These are phyloP conservation scores for Lasius platythorax DNA, from an alignment of 2,888 invertebrate genomes.

Conservation along the genomic window DNA sequence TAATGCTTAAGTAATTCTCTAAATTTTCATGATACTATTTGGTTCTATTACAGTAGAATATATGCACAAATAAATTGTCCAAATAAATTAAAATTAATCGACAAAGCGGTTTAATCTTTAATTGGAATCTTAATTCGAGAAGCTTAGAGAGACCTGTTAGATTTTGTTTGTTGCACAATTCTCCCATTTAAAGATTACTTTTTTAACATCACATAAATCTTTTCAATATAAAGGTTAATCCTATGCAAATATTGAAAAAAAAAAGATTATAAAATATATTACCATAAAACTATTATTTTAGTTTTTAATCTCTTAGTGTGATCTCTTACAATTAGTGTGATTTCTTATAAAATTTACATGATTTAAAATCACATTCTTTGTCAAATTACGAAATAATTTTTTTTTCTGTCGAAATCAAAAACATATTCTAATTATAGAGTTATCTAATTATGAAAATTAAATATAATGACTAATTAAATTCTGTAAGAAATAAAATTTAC, in stretches of 20 bases:
- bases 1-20: constrained; percentile 34
- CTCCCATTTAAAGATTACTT: not conserved
- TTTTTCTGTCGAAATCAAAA: not conserved
- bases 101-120: not conserved
- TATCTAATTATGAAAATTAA: not conserved
- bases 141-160: not conserved
- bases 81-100: constrained; percentile 7
- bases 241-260: not conserved
- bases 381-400: not conserved
- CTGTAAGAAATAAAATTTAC: not conserved
- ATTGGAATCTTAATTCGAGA: not conserved
- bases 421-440: not conserved
- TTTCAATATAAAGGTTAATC: not conserved
- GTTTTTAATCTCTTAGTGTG: too few relatives aligned
- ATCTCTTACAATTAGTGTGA: too few relatives aligned
- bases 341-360: not conserved
- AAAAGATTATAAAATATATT: not conserved
- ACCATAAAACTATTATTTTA: too few relatives aligned
- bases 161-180: constrained; percentile 12
- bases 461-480: not conserved
- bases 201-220: not conserved
- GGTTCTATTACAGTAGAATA: constrained; percentile 6
- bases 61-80: constrained; percentile 18
- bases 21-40: constrained; percentile 32
- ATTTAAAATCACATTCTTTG: not conserved